These are phyloP conservation scores for Rhinogobius similis DNA, from an alignment of 2,113 vertebrate genomes.

Conservation along the genomic window DNA sequence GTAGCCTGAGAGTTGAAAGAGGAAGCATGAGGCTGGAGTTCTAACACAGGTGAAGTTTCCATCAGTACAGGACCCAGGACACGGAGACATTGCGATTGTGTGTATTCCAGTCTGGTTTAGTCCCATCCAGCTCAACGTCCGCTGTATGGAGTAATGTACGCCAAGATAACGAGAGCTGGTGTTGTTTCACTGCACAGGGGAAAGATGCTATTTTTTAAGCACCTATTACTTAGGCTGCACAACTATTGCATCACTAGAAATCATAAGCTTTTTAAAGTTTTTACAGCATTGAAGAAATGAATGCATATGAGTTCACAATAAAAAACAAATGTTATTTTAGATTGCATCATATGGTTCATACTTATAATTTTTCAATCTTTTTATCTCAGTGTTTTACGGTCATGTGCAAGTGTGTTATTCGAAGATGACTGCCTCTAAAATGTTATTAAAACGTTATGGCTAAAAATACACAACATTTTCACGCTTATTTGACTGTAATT, in stretches of 20 bases:
- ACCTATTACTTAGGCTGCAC: neutral
- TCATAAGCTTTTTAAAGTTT: neutral
- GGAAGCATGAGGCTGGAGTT: no score
- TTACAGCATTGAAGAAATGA: neutral
- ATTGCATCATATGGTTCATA: neutral
- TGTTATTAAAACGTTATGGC: constrained; percentile 3
- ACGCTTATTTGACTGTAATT: neutral
- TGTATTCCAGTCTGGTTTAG: no score
- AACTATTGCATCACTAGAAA: neutral
- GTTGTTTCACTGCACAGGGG: no score
- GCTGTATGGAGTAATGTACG: no score
- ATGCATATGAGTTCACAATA: neutral
- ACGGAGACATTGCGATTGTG: no score
- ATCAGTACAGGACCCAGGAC: no score
- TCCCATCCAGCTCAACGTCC: no score
- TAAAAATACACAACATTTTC: neutral
- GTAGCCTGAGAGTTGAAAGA: no score
- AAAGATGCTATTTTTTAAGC: no score
- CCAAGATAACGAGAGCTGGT: no score
- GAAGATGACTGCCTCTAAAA: neutral
- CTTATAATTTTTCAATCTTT: neutral
- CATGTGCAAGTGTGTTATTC: constrained; percentile 1
- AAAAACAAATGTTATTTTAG: neutral
- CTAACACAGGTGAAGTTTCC: no score
- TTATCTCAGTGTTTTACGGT: neutral